Evolutionary conservation across 2,797 vertebrate species (phyloP).

Genomic region (Esox lucius): DNA sequence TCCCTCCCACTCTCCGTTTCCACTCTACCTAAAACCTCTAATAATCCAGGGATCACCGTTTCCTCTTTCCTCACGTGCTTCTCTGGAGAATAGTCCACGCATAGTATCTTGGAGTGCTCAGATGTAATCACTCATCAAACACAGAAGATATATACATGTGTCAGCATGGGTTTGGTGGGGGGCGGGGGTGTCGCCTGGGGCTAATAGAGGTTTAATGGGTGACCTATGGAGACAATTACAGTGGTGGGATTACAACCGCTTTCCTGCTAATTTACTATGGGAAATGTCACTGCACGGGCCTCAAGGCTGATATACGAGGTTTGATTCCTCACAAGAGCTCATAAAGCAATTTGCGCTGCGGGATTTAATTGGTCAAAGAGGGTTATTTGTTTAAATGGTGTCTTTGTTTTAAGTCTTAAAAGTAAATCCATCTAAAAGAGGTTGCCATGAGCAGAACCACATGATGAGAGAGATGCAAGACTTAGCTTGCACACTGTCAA

Average conservation of each 20-base stretch:
- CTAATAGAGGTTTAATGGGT: conserved; percentile 68
- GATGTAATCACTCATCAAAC: conserved; percentile 39
- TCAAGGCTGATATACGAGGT: conserved; percentile 35
- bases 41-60: background rate
- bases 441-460: too few relatives aligned
- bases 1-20: background rate
- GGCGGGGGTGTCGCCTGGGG: conserved; percentile 6
- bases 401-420: conserved; percentile 37
- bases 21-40: background rate
- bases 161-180: conserved; percentile 37
- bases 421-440: too few relatives aligned
- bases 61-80: background rate
- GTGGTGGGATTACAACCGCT: conserved; percentile 40
- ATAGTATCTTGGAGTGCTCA: background rate
- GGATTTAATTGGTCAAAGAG: conserved; percentile 55
- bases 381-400: conserved; percentile 54
- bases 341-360: conserved; percentile 35
- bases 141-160: conserved; percentile 32
- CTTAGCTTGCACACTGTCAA: too few relatives aligned
- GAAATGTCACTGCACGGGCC: conserved; percentile 48
- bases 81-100: background rate
- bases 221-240: conserved; percentile 36
- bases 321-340: conserved; percentile 20
- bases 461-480: too few relatives aligned
- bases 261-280: conserved; percentile 57